A percentile compares a stretch with the other conserved stretches of the same genome.
These are phyloP conservation scores for Perizoma affinitatum DNA, from an alignment of 2,888 invertebrate genomes.

Conservation along the genomic window DNA sequence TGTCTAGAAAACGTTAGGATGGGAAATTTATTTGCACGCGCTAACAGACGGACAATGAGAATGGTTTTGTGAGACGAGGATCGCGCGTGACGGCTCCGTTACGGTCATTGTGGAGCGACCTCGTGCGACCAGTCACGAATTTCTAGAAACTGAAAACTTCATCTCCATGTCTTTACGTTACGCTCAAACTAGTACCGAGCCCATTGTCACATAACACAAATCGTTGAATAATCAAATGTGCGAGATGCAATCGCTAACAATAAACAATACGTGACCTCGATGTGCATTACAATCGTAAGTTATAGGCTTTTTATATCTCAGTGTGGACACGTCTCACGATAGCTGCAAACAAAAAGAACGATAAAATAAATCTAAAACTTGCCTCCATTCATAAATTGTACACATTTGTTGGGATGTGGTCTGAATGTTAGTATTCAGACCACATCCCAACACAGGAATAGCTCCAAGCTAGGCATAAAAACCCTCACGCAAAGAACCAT, in stretches of 20 bases:
- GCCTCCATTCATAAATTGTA: conserved; percentile 14
- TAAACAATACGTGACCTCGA: conserved; percentile 28
- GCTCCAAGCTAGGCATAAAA: conserved; percentile 21
- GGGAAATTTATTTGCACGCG: conserved; percentile 73
- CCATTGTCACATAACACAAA: conserved; percentile 37
- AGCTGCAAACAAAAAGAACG: conserved; percentile 8
- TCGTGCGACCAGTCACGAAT: conserved; percentile 67
- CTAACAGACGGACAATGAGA: conserved; percentile 58
- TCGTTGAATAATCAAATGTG: conserved; percentile 33
- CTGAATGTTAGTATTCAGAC: background rate
- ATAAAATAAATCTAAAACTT: conserved; percentile 1
- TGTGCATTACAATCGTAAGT: conserved; percentile 13
- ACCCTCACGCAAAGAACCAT: conserved; percentile 27
- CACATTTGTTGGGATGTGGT: no score
- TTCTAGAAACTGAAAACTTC: conserved; percentile 41
- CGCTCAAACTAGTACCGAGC: conserved; percentile 30
- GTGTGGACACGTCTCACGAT: conserved; percentile 16
- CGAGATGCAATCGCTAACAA: conserved; percentile 20
- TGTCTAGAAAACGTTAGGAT: conserved; percentile 54
- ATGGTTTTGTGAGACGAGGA: conserved; percentile 53
- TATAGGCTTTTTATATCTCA: conserved; percentile 20
- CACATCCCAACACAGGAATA: conserved; percentile 17
- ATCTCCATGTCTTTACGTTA: conserved; percentile 41
- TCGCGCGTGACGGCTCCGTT: conserved; percentile 66
- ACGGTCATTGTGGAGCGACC: conserved; percentile 60